Base-by-base conservation (phyloP, 2,888 invertebrate species). In the Carabus problematicus region DNA sequence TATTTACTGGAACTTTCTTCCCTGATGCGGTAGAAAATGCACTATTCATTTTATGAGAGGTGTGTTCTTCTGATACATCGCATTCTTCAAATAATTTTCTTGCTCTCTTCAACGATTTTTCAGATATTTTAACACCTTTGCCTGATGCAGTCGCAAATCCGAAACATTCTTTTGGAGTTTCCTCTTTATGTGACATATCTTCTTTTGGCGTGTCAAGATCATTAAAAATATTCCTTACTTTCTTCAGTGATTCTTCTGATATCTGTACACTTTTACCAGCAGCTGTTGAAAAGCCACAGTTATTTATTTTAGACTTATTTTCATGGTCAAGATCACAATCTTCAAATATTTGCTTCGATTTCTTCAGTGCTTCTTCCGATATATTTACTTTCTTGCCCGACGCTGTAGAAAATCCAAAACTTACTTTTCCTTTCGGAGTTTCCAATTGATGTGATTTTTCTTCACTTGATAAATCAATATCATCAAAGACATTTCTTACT, bases 341-440 rank as follows among this genome's bases (percentile, higher is more conserved):
- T 66, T 75, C 74, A 71, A 82, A 75, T 79, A 74, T 9, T n/a
- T 64, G 64, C 40, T 70, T 72, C 71, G 67, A 72, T 43, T 71
- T 72, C 41, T 69, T 47, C 70, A 84, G 82, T 74, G 84, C 82
- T 75, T 83, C 81, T 4, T 83, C 82, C 42, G 81, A 75, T 71
- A 83, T 76, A 11, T 72, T 70, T 19, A 84, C 78, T 7, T 73
- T 69, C 74, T 81, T 83, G 54, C 84, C 82, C 72, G 76, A 78
- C 19, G 79, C 81, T 6, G 79, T 79, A 72, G 77, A 75, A 71
- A 80, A 80, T 19, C 56, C 56, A 6, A 2, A 29, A 29, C 6
- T 29, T 3, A 3, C 6, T 3, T 29, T 29, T 29, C 2, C 6
- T 29, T 29, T 29, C 2, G 29, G 29, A 29, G 29, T 29, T 52